Percentiles rank a stretch among this genome's conserved stretches.
phyloP scores from a whole-genome alignment of 1,140 invertebrate genomes.

The Lucilia cuprina region DNA sequence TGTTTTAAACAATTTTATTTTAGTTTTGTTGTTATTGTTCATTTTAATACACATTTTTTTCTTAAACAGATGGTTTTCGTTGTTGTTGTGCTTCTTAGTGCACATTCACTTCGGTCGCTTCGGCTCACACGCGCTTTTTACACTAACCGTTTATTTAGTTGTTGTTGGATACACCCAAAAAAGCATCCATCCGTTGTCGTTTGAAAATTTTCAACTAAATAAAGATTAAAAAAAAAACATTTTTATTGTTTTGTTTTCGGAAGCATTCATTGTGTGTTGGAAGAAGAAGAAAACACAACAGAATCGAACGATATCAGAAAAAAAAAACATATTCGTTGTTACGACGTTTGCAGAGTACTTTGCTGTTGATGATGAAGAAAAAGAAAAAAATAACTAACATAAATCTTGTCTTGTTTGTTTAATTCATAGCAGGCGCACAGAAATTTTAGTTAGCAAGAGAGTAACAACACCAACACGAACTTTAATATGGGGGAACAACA shows the following conservation, averaged over 20 bases:
- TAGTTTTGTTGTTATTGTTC: too few species aligned
- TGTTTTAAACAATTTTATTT: neutral
- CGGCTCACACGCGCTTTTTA: neutral
- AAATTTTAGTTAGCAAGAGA: neutral
- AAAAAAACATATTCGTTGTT: neutral
- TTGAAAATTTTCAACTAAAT: neutral
- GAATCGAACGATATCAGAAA: neutral
- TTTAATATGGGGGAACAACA: neutral
- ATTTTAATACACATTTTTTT: neutral
- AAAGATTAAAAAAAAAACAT: neutral
- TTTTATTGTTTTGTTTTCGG: slow-evolving; percentile 13
- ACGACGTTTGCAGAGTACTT: too few species aligned
- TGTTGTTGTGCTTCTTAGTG: neutral
- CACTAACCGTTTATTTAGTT: neutral
- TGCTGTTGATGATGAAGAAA: neutral
- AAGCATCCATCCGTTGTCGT: slow-evolving; percentile 4
- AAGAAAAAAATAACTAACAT: slow-evolving; percentile 25
- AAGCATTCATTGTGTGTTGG: neutral
- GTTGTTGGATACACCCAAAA: neutral
- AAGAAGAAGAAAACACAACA: neutral
- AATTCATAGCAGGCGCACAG: slow-evolving; percentile 31
- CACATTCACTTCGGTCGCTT: neutral
- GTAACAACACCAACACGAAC: neutral
- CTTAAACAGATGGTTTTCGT: slow-evolving; percentile 19
- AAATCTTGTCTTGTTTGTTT: slow-evolving; percentile 29